Base-by-base conservation (phyloP, 2,113 vertebrate species). In the Xiphorhynchus elegans region DNA sequence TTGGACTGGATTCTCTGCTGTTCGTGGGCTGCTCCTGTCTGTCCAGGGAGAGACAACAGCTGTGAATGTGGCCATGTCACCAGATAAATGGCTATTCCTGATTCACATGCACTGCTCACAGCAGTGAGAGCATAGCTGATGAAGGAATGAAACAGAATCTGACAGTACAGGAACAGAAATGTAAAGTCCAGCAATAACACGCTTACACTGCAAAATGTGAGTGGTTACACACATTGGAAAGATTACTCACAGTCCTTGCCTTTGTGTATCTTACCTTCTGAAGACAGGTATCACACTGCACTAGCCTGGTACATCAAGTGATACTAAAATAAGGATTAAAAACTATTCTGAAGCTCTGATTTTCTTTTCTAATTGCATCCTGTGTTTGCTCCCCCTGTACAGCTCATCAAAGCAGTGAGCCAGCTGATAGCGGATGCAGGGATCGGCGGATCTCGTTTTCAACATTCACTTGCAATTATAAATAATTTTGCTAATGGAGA, bases 401-500 rank as follows among this genome's bases (percentile, higher is more conserved):
- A 99, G 99, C 99, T 99, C 82, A 99, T 99, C 97, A 99, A 99
- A 93, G 99, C 99, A 9, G 99, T 99, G 80, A 99, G 99, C 95
- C 99, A 99, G 98, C 93, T 99, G 97, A 99, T 99, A 92, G 99
- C 99, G 1, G 99, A 99, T 66, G 99, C 98, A 6, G 99, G 99
- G n/a, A 99, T 99, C 31, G 99, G 99, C 25, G 99, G 99, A 21
- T 99, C 99, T 6, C 98, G 99, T 10, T 99, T 99, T 94, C 99
- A 99, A 37, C 99, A 99, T 96, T 99, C 99, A 4, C 98, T 99
- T 10, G 99, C 99, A 83, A 99, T 99, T 96, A 99, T 99, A 91
- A 99, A 99, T 95, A 99, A 99, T 95, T 99, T 99, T 96, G 99
- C 99, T 92, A 99, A 99, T 72, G 99, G 99, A 97, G 99, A 99